These are phyloP conservation scores for Drosophila nr. perissopoda DNA, from an alignment of 2,888 invertebrate genomes.

Conservation along the genomic window DNA sequence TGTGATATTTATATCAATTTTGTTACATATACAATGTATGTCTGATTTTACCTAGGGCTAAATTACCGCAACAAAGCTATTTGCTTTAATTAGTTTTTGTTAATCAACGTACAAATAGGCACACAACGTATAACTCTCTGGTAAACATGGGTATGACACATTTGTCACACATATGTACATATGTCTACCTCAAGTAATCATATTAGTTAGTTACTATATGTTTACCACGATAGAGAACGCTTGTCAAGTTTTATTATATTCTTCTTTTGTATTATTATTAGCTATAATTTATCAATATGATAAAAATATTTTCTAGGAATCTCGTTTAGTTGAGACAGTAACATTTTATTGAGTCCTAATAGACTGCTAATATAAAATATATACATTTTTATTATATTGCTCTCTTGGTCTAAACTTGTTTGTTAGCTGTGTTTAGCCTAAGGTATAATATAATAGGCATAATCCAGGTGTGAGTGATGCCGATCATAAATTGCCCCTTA, in stretches of 20 bases:
- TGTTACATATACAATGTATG: background rate
- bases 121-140: background rate
- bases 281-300: background rate
- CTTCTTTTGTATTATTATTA: background rate
- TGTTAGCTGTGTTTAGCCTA: background rate
- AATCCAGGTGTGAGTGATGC: conserved; percentile 1
- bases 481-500: background rate
- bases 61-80: conserved; percentile 1
- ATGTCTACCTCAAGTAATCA: background rate
- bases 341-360: background rate
- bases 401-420: background rate
- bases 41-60: background rate
- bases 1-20: background rate
- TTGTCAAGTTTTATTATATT: background rate
- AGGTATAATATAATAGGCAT: conserved; percentile 1
- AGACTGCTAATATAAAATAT: background rate
- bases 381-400: background rate
- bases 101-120: conserved; percentile 19
- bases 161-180: background rate
- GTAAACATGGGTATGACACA: conserved; percentile 6
- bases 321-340: background rate
- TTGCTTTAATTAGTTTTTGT: conserved; percentile 12
- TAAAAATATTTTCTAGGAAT: background rate
- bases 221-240: background rate
- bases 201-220: background rate